Conservation (phyloP, 1,140 invertebrate genomes). For the Coptotermes formosanus region DNA sequence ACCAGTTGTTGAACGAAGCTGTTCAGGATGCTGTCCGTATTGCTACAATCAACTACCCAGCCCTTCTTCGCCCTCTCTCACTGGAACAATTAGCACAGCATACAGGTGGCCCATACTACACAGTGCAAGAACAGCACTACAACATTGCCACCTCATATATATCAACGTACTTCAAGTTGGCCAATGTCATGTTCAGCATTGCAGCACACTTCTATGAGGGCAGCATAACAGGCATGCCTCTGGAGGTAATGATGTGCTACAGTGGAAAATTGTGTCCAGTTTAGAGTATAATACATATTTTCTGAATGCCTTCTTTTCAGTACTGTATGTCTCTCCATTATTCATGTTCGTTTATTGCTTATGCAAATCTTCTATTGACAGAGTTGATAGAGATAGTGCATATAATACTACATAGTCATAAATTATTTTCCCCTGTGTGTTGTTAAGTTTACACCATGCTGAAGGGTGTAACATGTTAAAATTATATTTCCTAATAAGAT, state of each 20-base stretch:
- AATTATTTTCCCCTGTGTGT: no score
- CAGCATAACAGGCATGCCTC: constrained; percentile 50
- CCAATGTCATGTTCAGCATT: constrained; percentile 52
- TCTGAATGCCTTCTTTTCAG: no score
- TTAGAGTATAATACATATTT: no score
- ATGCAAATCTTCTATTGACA: no score
- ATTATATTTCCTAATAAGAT: no score
- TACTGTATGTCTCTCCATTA: no score
- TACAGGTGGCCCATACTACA: constrained; percentile 49
- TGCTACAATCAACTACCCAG: constrained; percentile 54
- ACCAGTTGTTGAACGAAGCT: constrained; percentile 42
- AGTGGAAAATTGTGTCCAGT: no score
- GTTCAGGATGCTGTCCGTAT: constrained; percentile 46
- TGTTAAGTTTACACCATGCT: no score
- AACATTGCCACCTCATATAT: constrained; percentile 51
- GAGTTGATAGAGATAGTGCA: no score
- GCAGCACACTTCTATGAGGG: constrained; percentile 51
- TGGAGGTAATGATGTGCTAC: constrained; percentile 48
- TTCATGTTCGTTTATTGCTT: no score
- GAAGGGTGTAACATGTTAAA: no score
- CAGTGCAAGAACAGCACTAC: constrained; percentile 52
- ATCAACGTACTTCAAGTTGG: constrained; percentile 54
- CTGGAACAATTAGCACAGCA: constrained; percentile 50
- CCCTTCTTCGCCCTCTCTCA: constrained; percentile 42
- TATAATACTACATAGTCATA: no score